A percentile compares a stretch with the other conserved stretches of the same genome.
phyloP scores from a whole-genome alignment of 2,797 vertebrate genomes.

The Xyrichtys novacula region DNA sequence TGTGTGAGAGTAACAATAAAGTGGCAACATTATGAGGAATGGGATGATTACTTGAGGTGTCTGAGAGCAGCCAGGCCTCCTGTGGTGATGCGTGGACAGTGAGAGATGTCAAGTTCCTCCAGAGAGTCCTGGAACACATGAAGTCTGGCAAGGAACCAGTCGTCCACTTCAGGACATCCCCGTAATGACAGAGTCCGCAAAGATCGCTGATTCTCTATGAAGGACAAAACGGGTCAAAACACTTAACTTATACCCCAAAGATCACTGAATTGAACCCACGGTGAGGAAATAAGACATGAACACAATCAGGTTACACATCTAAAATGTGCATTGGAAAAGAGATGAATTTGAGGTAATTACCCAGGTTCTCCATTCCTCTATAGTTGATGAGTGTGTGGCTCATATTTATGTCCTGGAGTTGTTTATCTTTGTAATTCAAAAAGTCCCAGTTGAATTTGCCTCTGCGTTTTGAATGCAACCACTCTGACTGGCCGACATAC shows the following conservation, averaged over 20 bases:
- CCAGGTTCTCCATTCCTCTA: conserved; percentile 83
- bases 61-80: conserved; percentile 88
- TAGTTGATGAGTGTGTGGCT: conserved; percentile 84
- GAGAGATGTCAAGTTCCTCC: conserved; percentile 87
- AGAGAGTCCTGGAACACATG: conserved; percentile 82
- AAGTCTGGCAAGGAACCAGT: conserved; percentile 89
- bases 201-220: conserved; percentile 76
- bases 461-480: conserved; percentile 72
- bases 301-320: too few species aligned
- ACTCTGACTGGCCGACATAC: conserved; percentile 83
- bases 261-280: neutral
- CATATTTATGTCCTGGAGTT: conserved; percentile 87
- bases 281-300: neutral
- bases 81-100: conserved; percentile 85
- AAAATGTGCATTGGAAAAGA: neutral
- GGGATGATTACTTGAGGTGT: conserved; percentile 82
- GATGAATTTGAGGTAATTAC: conserved; percentile 68
- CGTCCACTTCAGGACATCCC: conserved; percentile 86
- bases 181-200: conserved; percentile 83
- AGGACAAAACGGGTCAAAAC: conserved; percentile 21
- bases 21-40: neutral
- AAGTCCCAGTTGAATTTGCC: conserved; percentile 77
- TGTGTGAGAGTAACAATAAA: neutral
- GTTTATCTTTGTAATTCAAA: conserved; percentile 55
- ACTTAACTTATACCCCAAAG: neutral